Conservation (phyloP, 1,140 invertebrate genomes). For the Bicyclus anynana region DNA sequence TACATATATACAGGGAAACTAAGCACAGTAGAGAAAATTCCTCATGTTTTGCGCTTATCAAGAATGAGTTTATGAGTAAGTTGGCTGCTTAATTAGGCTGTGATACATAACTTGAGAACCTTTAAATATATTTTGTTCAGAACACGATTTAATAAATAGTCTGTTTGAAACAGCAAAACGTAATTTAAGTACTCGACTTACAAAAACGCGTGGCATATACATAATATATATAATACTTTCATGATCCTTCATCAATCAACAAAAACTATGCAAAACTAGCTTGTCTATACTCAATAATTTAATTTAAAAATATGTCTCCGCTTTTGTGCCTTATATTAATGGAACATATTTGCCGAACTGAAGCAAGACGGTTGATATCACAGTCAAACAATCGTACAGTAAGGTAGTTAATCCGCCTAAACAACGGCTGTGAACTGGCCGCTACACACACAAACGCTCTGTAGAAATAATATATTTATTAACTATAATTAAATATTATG, state of each 20-base stretch:
- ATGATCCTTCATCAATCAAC: conserved; percentile 7
- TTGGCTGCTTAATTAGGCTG: too few relatives aligned
- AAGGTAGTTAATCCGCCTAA: not conserved
- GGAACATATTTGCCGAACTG: conserved; percentile 12
- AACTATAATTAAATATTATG: too few relatives aligned
- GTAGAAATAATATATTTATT: too few relatives aligned
- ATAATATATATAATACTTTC: conserved; percentile 1
- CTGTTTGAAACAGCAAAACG: not conserved
- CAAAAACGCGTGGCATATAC: conserved; percentile 6
- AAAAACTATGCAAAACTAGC: conserved; percentile 15
- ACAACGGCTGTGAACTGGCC: too few relatives aligned
- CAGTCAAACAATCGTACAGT: not conserved
- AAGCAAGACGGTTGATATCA: conserved; percentile 2
- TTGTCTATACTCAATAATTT: conserved; percentile 24
- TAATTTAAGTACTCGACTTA: conserved; percentile 6
- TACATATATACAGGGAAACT: too few relatives aligned
- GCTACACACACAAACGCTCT: too few relatives aligned
- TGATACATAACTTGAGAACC: not conserved
- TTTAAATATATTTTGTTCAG: not conserved
- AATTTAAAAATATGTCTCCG: conserved; percentile 22
- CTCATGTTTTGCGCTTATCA: too few relatives aligned
- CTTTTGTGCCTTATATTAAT: conserved; percentile 28
- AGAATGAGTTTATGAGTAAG: too few relatives aligned
- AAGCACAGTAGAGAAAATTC: too few relatives aligned
- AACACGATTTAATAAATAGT: not conserved